Evolutionary conservation across 2,888 invertebrate genomes (phyloP).

Genomic region (Julus scandinavius): DNA sequence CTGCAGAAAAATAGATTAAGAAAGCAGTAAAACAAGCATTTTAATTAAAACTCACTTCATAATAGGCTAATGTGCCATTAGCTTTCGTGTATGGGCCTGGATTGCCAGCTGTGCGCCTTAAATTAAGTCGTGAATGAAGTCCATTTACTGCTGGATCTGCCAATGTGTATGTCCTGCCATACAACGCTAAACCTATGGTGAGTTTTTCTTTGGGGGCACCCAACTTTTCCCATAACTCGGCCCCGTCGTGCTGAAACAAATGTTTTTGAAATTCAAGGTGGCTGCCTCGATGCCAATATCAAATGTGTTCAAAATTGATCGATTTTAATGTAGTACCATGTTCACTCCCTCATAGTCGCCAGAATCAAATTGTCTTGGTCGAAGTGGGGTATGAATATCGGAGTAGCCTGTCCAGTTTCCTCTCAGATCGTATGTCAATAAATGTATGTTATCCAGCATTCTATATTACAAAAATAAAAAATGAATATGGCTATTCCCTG

Average conservation of each 20-base stretch:
- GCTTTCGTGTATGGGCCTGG: conserved; percentile 60
- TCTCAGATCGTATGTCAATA: conserved; percentile 63
- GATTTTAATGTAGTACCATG: conserved; percentile 55
- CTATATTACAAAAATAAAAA: conserved; percentile 23
- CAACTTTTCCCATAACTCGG: conserved; percentile 58
- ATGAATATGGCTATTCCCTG: too few relatives aligned
- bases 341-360: conserved; percentile 58
- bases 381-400: conserved; percentile 64
- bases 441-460: conserved; percentile 58
- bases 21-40: neutral
- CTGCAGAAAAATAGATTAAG: neutral
- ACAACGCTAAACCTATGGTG: conserved; percentile 62
- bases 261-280: conserved; percentile 26
- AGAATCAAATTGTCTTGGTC: conserved; percentile 57
- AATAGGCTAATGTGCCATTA: conserved; percentile 60
- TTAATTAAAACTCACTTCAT: conserved; percentile 58
- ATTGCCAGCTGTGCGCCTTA: conserved; percentile 57
- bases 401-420: conserved; percentile 64
- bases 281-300: neutral
- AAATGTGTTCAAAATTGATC: neutral
- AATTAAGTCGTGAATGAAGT: conserved; percentile 58
- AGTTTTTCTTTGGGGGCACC: conserved; percentile 61
- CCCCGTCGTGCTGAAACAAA: conserved; percentile 59
- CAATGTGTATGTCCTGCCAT: conserved; percentile 62
- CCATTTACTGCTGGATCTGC: conserved; percentile 56